Evolutionary conservation across 2,888 invertebrate genomes (phyloP).

Genomic region (Clostera curtula): DNA sequence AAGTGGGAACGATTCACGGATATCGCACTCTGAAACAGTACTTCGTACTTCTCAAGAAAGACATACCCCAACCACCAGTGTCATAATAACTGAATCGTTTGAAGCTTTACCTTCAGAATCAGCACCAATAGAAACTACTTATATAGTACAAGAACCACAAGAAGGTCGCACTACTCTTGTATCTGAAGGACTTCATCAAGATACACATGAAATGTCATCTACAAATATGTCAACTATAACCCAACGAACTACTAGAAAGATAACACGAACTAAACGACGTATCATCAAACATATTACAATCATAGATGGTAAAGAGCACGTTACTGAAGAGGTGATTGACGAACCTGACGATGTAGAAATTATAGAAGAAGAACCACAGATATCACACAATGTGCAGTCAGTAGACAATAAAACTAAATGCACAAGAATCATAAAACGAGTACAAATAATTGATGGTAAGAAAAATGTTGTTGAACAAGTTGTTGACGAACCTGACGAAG

Average conservation of each 20-base stretch:
- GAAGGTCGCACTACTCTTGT: conserved; percentile 24
- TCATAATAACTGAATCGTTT: conserved; percentile 27
- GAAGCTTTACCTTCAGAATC: conserved; percentile 18
- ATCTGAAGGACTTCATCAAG: conserved; percentile 33
- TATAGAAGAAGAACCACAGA: conserved; percentile 76
- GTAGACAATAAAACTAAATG: conserved; percentile 47
- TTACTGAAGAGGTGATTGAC: conserved; percentile 88
- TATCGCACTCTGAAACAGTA: conserved; percentile 11
- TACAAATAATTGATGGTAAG: conserved; percentile 83
- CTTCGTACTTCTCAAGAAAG: conserved; percentile 21
- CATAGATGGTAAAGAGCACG: conserved; percentile 87
- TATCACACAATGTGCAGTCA: conserved; percentile 38
- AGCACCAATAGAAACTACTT: conserved; percentile 22
- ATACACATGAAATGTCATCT: conserved; percentile 33
- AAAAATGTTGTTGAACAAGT: conserved; percentile 85
- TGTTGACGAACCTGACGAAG: conserved; percentile 74
- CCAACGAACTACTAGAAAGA: conserved; percentile 84
- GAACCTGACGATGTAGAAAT: conserved; percentile 87
- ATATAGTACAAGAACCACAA: conserved; percentile 37
- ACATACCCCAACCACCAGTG: conserved; percentile 28
- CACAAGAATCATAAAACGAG: conserved; percentile 76
- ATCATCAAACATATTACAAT: conserved; percentile 85
- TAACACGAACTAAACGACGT: conserved; percentile 81
- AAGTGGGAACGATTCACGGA: conserved; percentile 19
- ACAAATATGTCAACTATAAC: conserved; percentile 77